Evolutionary conservation across 2,888 invertebrate species (phyloP).

Genomic region (Tipula confusa): DNA sequence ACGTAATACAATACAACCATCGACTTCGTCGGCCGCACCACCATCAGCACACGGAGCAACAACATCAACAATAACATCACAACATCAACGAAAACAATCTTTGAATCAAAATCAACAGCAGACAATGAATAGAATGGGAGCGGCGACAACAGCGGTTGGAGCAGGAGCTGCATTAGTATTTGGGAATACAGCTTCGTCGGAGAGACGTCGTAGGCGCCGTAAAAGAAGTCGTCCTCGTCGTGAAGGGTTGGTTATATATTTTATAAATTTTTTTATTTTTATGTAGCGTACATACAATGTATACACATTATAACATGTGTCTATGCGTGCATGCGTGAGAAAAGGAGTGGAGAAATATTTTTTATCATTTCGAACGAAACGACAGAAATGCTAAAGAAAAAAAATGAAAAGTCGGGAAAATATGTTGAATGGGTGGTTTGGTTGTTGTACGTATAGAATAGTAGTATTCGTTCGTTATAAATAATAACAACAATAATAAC

Average conservation of each 20-base stretch:
- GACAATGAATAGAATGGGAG: slow-evolving; percentile 21
- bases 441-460: neutral
- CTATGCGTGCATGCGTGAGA: slow-evolving; percentile 10
- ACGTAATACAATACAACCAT: slow-evolving; percentile 26
- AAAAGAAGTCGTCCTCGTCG: slow-evolving; percentile 48
- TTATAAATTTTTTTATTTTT: neutral
- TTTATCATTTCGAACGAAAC: neutral
- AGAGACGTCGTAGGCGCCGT: slow-evolving; percentile 45
- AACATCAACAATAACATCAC: slow-evolving; percentile 42
- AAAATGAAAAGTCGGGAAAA: neutral
- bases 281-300: neutral
- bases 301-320: neutral
- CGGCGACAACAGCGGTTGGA: slow-evolving; percentile 13
- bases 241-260: slow-evolving; percentile 39
- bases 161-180: slow-evolving; percentile 26
- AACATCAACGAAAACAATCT: neutral
- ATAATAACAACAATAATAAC: neutral
- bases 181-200: slow-evolving; percentile 45
- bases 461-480: neutral
- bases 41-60: slow-evolving; percentile 43
- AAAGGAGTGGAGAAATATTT: slow-evolving; percentile 13
- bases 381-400: neutral
- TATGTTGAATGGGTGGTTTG: neutral
- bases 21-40: neutral
- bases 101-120: slow-evolving; percentile 10